Conservation (phyloP, 1,140 invertebrate genomes). For the Saxidomus purpurata region DNA sequence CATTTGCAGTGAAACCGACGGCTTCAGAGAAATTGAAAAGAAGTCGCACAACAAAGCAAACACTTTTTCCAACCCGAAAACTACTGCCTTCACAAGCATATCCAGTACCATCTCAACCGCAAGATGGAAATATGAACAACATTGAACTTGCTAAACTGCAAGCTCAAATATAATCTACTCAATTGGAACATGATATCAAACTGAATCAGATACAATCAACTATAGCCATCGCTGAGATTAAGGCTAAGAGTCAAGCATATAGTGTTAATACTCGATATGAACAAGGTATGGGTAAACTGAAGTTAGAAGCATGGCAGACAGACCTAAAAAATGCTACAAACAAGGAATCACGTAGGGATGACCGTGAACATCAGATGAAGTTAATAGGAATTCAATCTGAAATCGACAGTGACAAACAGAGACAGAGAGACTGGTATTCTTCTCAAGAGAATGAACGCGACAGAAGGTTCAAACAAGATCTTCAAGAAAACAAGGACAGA, state of each 20-base stretch:
- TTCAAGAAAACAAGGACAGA: neutral
- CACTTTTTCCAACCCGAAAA: neutral
- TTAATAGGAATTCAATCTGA: neutral
- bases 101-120: too few species aligned
- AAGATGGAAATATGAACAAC: too few species aligned
- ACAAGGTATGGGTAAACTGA: too few species aligned
- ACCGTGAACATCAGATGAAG: neutral
- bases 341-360: too few species aligned
- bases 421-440: constrained; percentile 3
- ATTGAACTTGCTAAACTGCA: too few species aligned
- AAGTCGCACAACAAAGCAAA: neutral
- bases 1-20: neutral
- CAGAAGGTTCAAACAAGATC: neutral
- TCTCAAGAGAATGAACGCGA: neutral
- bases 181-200: neutral
- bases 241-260: neutral
- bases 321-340: too few species aligned
- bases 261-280: neutral
- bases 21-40: neutral
- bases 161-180: neutral
- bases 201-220: neutral
- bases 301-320: too few species aligned
- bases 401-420: constrained; percentile 1
- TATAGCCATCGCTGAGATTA: neutral
- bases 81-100: too few species aligned